Conservation (phyloP, 2,113 vertebrate species). For the Amphilophus citrinellus region DNA sequence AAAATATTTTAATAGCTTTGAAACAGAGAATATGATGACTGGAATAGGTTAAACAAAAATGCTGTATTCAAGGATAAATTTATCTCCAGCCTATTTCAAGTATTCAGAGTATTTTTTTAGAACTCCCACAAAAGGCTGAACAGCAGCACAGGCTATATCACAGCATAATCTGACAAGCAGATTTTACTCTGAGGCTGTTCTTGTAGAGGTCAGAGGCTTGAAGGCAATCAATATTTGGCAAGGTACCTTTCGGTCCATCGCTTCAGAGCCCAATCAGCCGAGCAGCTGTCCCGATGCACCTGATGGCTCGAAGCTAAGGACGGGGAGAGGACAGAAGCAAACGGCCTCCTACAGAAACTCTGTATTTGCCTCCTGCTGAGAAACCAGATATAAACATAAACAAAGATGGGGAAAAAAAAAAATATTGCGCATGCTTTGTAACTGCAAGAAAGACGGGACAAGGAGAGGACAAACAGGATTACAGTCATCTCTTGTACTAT, state of each 20-base stretch:
- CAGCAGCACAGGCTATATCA: slow-evolving; percentile 16
- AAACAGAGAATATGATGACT: not conserved
- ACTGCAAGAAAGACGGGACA: slow-evolving; percentile 15
- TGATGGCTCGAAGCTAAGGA: slow-evolving; percentile 78
- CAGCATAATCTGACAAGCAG: slow-evolving; percentile 36
- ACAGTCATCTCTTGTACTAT: slow-evolving; percentile 23
- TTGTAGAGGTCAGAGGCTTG: slow-evolving; percentile 40
- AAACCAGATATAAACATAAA: not conserved
- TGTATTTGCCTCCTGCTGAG: slow-evolving; percentile 64
- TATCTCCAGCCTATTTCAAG: slow-evolving; percentile 3
- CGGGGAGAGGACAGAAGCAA: slow-evolving; percentile 7
- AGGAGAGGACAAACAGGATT: slow-evolving; percentile 38
- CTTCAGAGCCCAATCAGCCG: slow-evolving; percentile 82
- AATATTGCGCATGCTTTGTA: not conserved
- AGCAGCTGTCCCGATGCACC: slow-evolving; percentile 63
- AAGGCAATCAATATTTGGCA: slow-evolving; percentile 63
- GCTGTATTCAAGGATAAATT: not conserved
- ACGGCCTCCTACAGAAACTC: slow-evolving; percentile 32
- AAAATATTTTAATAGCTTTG: not conserved
- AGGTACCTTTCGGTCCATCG: slow-evolving; percentile 85
- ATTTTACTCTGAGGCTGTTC: slow-evolving; percentile 26
- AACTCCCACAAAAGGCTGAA: not conserved
- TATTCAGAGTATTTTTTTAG: not conserved
- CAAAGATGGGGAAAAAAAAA: not conserved
- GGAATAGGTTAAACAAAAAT: not conserved